These are phyloP conservation scores for Myripristis murdjan DNA, from an alignment of 2,797 vertebrate species.

Conservation along the genomic window DNA sequence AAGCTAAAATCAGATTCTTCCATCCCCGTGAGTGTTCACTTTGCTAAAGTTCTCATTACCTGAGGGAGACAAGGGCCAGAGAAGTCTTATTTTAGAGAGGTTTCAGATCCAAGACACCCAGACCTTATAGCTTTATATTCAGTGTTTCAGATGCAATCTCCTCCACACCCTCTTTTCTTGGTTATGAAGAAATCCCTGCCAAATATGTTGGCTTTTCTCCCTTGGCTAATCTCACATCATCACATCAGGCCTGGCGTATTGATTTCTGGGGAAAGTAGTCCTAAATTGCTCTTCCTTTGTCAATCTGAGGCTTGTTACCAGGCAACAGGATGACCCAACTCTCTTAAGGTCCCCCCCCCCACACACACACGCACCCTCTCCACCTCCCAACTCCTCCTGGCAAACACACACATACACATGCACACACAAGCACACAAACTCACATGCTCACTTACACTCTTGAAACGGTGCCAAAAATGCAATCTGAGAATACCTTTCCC, in stretches of 20 bases:
- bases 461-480: constrained; percentile 79
- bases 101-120: constrained; percentile 63
- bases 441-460: constrained; percentile 69
- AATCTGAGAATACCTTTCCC: constrained; percentile 74
- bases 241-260: constrained; percentile 89
- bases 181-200: constrained; percentile 82
- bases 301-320: constrained; percentile 88
- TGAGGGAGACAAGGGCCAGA: constrained; percentile 63
- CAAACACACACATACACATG: constrained; percentile 22
- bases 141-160: constrained; percentile 80
- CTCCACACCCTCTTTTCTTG: constrained; percentile 66
- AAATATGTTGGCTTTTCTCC: constrained; percentile 83
- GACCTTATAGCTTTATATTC: constrained; percentile 78
- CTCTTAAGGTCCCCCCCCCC: constrained; percentile 56
- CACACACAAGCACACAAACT: constrained; percentile 37
- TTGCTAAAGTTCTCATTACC: constrained; percentile 79
- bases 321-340: constrained; percentile 85
- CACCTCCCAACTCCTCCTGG: neutral
- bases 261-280: constrained; percentile 89
- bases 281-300: constrained; percentile 87
- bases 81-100: constrained; percentile 75
- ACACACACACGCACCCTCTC: too few species aligned
- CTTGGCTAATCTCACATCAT: constrained; percentile 89
- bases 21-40: constrained; percentile 75
- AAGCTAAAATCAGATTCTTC: constrained; percentile 75